These are phyloP conservation scores for Campylomormyrus tamandua DNA, from an alignment of 2,113 vertebrate species.

Conservation along the genomic window DNA sequence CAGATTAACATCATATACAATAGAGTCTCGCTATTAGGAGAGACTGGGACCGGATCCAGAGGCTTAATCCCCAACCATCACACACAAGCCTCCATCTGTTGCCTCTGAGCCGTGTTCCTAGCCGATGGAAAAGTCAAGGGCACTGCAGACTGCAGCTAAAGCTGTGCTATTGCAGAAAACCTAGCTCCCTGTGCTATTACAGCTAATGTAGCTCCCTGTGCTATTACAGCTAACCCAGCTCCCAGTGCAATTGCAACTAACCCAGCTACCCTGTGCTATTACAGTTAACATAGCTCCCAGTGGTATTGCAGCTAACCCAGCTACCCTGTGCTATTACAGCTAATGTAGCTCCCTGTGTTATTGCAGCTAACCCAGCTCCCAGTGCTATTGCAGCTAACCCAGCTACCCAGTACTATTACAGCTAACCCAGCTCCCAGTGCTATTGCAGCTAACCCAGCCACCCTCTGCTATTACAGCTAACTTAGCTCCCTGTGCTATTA, in stretches of 20 bases:
- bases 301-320: not conserved
- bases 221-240: not conserved
- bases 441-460: not conserved
- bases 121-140: constrained; percentile 51
- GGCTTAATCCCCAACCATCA: constrained; percentile 56
- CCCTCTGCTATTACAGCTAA: not conserved
- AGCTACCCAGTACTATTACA: not conserved
- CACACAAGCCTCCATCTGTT: constrained; percentile 66
- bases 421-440: not conserved
- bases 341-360: not conserved
- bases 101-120: constrained; percentile 48
- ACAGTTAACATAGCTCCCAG: not conserved
- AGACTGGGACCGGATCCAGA: constrained; percentile 46
- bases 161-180: constrained; percentile 17
- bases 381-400: too few relatives aligned
- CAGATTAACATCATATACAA: constrained; percentile 20
- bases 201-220: not conserved
- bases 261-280: not conserved
- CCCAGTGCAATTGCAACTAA: not conserved
- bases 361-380: not conserved
- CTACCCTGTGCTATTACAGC: not conserved
- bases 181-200: constrained; percentile 12
- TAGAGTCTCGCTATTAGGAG: constrained; percentile 38
- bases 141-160: constrained; percentile 34
- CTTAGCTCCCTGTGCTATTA: not conserved